phyloP scores from a whole-genome alignment of 1,140 invertebrate species.

The Neodiprion fabricii region DNA sequence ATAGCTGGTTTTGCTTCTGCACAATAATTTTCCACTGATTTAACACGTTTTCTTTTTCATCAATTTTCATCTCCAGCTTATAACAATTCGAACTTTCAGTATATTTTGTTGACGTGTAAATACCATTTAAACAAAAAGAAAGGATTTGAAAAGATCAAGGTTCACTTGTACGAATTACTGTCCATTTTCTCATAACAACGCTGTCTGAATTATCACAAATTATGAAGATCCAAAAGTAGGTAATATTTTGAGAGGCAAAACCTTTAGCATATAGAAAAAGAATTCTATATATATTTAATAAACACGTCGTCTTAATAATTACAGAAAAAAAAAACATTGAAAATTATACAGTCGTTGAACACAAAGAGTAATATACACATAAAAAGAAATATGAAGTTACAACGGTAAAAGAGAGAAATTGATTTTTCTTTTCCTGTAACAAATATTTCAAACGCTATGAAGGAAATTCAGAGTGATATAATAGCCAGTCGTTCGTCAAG shows the following conservation, averaged over 20 bases:
- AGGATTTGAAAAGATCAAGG: no score
- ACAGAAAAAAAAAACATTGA: neutral
- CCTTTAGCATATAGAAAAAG: neutral
- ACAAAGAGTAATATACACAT: neutral
- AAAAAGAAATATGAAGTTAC: neutral
- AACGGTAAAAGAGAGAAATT: neutral
- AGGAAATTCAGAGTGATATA: neutral
- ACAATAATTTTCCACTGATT: slow-evolving; percentile 20
- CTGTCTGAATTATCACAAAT: no score
- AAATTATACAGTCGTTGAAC: neutral
- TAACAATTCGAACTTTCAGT: no score
- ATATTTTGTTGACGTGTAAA: no score
- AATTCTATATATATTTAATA: slow-evolving; percentile 3
- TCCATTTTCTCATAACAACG: no score
- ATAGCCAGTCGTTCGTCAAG: neutral
- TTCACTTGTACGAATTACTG: no score
- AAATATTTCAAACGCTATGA: slow-evolving; percentile 5
- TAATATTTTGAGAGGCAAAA: slow-evolving; percentile 2
- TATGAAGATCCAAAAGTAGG: no score
- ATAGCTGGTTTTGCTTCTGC: slow-evolving; percentile 42
- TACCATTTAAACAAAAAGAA: no score
- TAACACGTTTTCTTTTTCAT: neutral
- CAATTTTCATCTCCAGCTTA: no score
- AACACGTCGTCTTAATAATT: neutral
- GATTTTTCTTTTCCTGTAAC: neutral